These are phyloP conservation scores for Ploceus nigricollis DNA, from an alignment of 2,113 vertebrate genomes.

Conservation along the genomic window DNA sequence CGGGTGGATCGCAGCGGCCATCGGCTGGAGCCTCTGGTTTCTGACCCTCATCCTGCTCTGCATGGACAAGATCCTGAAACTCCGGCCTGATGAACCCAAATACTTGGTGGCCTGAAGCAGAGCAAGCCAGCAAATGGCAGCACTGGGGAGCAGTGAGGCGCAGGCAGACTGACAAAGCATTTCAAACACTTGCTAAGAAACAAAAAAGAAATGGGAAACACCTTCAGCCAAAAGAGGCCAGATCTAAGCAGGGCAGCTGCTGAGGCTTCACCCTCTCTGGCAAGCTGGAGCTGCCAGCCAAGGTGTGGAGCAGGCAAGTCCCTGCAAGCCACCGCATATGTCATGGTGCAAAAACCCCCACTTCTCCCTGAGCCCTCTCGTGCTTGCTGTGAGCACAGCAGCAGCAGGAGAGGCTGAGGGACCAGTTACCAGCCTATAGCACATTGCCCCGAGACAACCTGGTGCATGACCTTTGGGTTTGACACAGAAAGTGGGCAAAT, in stretches of 20 bases:
- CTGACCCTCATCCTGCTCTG: slow-evolving; percentile 82
- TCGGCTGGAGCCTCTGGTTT: slow-evolving; percentile 82
- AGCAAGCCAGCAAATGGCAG: neutral
- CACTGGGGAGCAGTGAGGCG: neutral
- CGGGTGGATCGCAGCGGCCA: slow-evolving; percentile 75
- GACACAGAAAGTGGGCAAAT: neutral
- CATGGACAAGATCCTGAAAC: slow-evolving; percentile 67
- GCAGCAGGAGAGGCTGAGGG: neutral
- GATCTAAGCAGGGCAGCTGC: neutral
- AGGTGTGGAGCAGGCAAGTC: neutral
- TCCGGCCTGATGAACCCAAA: slow-evolving; percentile 73
- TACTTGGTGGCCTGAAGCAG: slow-evolving; percentile 54
- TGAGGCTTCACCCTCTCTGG: neutral
- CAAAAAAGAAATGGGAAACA: neutral
- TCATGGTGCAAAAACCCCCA: neutral
- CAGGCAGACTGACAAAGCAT: neutral
- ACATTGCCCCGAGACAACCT: neutral
- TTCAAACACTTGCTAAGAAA: neutral
- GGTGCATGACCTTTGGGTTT: neutral
- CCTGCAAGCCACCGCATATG: neutral
- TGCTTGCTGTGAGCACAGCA: neutral
- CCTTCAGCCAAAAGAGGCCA: neutral
- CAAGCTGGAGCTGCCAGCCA: neutral
- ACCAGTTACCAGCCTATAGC: neutral
- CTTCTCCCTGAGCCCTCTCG: neutral